Percentiles rank a stretch among this genome's conserved stretches.
These are phyloP conservation scores for Spilarctia lutea DNA, from an alignment of 2,888 invertebrate genomes.

Conservation along the genomic window DNA sequence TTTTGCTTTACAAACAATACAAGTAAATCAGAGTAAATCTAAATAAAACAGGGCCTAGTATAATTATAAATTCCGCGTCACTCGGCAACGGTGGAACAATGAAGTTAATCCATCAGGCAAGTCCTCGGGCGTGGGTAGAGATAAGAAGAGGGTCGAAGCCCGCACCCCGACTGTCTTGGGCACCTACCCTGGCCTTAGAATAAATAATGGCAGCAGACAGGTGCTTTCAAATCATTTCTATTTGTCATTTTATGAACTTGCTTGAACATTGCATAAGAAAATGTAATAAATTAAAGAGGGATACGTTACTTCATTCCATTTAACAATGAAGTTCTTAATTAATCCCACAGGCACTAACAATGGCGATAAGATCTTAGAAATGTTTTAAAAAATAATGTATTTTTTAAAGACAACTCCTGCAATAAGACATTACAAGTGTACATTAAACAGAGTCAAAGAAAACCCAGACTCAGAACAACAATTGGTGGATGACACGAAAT, in stretches of 20 bases:
- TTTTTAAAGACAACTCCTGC: no score
- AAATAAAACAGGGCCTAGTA: constrained; percentile 64
- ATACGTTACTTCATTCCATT: not conserved
- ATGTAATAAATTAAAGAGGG: not conserved
- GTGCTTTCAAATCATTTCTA: constrained; percentile 19
- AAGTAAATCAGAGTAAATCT: constrained; percentile 51
- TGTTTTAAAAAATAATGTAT: no score
- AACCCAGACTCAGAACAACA: no score
- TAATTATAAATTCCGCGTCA: constrained; percentile 86
- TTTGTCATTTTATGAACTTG: not conserved
- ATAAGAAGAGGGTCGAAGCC: constrained; percentile 84
- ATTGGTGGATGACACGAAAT: no score
- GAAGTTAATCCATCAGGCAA: constrained; percentile 86
- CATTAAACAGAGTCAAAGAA: no score
- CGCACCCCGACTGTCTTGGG: constrained; percentile 75
- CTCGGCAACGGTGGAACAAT: constrained; percentile 82
- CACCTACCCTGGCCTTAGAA: constrained; percentile 69
- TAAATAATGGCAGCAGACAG: constrained; percentile 33
- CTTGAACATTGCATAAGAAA: not conserved
- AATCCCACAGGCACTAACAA: no score
- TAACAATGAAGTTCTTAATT: not conserved
- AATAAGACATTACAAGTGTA: no score
- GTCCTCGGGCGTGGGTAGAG: constrained; percentile 83
- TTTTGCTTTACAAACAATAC: constrained; percentile 23
- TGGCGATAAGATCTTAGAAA: no score